phyloP scores from a whole-genome alignment of 2,113 vertebrate species.

The Ochotona curzoniae region DNA sequence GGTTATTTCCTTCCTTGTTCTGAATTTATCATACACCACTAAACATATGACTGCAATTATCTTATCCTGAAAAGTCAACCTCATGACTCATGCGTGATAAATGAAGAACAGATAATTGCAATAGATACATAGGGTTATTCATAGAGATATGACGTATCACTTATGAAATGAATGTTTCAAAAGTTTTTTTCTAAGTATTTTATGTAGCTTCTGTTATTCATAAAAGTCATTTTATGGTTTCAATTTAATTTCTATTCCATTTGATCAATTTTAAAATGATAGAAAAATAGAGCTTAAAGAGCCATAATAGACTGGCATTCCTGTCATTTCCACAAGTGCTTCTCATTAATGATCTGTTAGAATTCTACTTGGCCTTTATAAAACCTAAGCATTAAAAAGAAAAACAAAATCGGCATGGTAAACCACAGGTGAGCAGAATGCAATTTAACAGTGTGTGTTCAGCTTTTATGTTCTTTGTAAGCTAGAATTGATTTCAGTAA shows the following conservation, averaged over 20 bases:
- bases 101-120: slow-evolving; percentile 11
- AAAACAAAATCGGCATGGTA: background rate
- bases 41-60: background rate
- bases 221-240: slow-evolving; percentile 38
- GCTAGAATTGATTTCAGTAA: slow-evolving; percentile 75
- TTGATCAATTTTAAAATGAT: slow-evolving; percentile 40
- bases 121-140: slow-evolving; percentile 17
- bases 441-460: slow-evolving; percentile 75
- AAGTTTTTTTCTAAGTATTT: slow-evolving; percentile 38
- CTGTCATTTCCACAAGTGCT: background rate
- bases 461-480: slow-evolving; percentile 73
- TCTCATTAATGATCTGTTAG: slow-evolving; percentile 53
- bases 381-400: slow-evolving; percentile 51
- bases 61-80: slow-evolving; percentile 14
- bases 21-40: background rate
- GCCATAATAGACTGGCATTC: background rate
- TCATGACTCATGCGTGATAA: background rate
- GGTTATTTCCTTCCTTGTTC: background rate
- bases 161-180: background rate
- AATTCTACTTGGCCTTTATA: slow-evolving; percentile 64
- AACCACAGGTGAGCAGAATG: slow-evolving; percentile 65
- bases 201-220: background rate
- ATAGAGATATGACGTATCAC: background rate
- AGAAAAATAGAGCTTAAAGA: slow-evolving; percentile 50
- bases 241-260: slow-evolving; percentile 24